Conservation (phyloP, 2,888 invertebrate species). For the Eutolmus rufibarbis region DNA sequence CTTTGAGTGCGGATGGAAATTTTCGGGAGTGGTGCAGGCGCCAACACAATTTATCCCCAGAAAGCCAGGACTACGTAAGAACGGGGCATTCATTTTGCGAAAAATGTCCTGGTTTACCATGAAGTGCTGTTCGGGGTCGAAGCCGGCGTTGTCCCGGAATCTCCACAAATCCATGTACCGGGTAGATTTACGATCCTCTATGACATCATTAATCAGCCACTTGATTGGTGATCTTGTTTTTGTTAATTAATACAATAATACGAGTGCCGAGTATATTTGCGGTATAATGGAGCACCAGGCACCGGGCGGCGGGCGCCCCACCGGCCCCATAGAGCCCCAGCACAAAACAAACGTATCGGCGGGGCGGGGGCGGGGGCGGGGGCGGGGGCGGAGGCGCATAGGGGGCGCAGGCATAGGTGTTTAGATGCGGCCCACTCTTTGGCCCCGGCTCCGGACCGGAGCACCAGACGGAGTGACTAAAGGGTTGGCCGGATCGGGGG, state of each 20-base stretch:
- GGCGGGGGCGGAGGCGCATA: background rate
- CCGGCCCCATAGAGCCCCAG: background rate
- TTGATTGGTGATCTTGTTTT: slow-evolving; percentile 51
- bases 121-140: slow-evolving; percentile 1
- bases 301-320: background rate
- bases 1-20: background rate
- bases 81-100: slow-evolving; percentile 21
- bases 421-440: slow-evolving; percentile 35
- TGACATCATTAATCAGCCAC: slow-evolving; percentile 50
- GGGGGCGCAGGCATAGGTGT: background rate
- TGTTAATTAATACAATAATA: slow-evolving; percentile 50
- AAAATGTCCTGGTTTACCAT: slow-evolving; percentile 40
- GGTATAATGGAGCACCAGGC: slow-evolving; percentile 16
- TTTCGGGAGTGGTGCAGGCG: background rate
- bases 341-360: background rate
- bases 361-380: background rate
- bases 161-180: slow-evolving; percentile 47
- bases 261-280: slow-evolving; percentile 25
- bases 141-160: slow-evolving; percentile 16
- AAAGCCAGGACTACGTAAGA: background rate
- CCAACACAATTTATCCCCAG: background rate
- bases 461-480: background rate
- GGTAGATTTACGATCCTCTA: slow-evolving; percentile 50
- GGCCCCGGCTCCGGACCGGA: background rate
- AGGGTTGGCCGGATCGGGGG: slow-evolving; percentile 20